Base-by-base conservation (phyloP, 2,113 vertebrate genomes). In the Platysteira castanea region DNA sequence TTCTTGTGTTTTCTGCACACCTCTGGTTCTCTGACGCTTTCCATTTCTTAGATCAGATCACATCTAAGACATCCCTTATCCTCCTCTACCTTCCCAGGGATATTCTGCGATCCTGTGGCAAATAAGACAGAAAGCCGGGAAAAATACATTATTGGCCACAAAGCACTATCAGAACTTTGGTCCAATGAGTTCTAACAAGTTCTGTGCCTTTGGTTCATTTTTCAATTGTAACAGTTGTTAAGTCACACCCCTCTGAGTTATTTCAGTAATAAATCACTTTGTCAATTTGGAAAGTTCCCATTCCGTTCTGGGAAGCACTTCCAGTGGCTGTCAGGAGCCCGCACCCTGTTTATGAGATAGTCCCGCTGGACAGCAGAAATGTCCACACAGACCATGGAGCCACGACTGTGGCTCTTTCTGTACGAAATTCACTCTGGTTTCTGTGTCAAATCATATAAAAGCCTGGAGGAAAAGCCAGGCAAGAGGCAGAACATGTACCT, bases 241-340 rank as follows among this genome's bases (percentile, higher is more conserved):
- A 95, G 93, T 90, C 87, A 96, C 94, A 94, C 92, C 87, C 94
- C 63, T 93, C 67, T 63, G 39, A 96, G 75, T 83, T 96, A 94
- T 94, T 91, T 78, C 1, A 0, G 19, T 63, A 68, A 92, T 94
- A 94, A 95, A 96, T 95, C 42, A 76, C 47, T 94, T 86, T 67
- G 59, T 92, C 63, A 85, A 77, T 93, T 94, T 96, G 94, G 88
- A 89, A 95, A 93, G 76, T 81, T 84, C 83, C 91, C 71, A 74
- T 59, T 92, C 85, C 8, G 1, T 91, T 93, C 91, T 96, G 91
- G 89, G 77, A 91, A 93, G 42, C 47, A 49, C 59, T 93, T 93
- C 82, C 90, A 96, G 65, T 1, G 12, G 59, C 90, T 96, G 94
- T 88, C 90, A 95, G 87, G 68, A 90, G 90, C 85, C 82, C 16